Evolutionary conservation across 2,888 invertebrate genomes (phyloP).

Genomic region (Coecobrya sp.): DNA sequence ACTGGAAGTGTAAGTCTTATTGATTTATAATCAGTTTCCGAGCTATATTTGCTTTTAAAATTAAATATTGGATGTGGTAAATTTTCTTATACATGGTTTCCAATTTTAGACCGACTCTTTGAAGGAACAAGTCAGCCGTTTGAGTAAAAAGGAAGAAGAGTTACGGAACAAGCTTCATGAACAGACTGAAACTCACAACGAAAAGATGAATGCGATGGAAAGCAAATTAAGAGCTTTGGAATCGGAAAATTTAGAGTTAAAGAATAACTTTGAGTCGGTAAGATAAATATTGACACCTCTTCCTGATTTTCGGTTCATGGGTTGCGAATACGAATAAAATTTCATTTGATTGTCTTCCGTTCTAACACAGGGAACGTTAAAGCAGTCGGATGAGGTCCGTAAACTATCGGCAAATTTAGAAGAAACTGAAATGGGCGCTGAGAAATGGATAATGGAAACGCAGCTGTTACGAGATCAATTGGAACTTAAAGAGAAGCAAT

Average conservation of each 20-base stretch:
- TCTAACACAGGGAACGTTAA: conserved; percentile 77
- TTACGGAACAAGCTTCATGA: conserved; percentile 64
- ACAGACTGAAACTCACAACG: conserved; percentile 68
- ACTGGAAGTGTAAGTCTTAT: conserved; percentile 75
- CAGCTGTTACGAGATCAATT: conserved; percentile 84
- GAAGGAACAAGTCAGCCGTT: conserved; percentile 74
- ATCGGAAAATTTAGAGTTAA: conserved; percentile 81
- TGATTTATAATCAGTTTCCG: too few relatives aligned
- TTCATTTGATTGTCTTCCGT: too few relatives aligned
- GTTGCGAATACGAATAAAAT: too few relatives aligned
- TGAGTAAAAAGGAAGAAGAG: conserved; percentile 75
- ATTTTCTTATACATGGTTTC: too few relatives aligned
- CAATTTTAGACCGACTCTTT: conserved; percentile 72
- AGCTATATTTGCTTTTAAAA: too few relatives aligned
- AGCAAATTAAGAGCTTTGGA: conserved; percentile 73
- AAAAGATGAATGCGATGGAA: conserved; percentile 50
- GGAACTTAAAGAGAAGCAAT: conserved; percentile 79
- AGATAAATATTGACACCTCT: neutral
- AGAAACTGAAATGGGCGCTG: conserved; percentile 84
- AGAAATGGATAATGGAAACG: conserved; percentile 85
- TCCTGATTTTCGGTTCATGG: too few relatives aligned
- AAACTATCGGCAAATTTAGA: conserved; percentile 80
- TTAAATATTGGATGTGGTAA: too few relatives aligned
- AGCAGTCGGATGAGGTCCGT: conserved; percentile 72
- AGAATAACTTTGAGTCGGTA: conserved; percentile 81